phyloP scores from a whole-genome alignment of 37 sponge, comb jelly and placozoan species.

The Ephydatia muelleri region DNA sequence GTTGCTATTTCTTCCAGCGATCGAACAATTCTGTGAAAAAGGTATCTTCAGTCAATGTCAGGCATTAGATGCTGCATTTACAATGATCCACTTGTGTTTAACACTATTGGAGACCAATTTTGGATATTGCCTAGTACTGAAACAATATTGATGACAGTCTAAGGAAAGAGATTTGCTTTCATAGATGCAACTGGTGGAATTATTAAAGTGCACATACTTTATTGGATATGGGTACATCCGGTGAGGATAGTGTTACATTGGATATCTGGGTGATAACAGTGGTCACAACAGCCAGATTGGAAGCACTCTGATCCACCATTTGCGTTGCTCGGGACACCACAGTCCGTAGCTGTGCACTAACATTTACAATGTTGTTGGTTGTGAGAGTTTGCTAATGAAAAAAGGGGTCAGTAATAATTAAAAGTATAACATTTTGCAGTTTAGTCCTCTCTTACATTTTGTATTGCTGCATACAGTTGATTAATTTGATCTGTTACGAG shows the following conservation, averaged over 20 bases:
- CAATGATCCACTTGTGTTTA: neutral
- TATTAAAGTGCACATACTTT: neutral
- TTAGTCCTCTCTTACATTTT: neutral
- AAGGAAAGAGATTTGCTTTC: neutral
- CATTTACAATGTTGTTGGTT: neutral
- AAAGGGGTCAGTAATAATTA: neutral
- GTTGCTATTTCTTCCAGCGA: slow-evolving; percentile 37
- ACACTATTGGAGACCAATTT: neutral
- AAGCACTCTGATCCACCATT: neutral
- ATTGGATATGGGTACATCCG: neutral
- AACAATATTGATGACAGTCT: neutral
- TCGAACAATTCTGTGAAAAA: slow-evolving; percentile 26
- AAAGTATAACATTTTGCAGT: no score
- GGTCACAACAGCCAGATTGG: neutral
- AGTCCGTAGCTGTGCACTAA: neutral
- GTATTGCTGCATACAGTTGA: neutral
- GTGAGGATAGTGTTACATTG: neutral
- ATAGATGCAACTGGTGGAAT: neutral
- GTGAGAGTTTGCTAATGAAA: neutral
- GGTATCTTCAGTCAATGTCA: neutral
- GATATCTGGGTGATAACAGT: neutral
- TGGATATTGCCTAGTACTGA: neutral
- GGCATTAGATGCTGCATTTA: neutral
- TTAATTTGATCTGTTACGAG: neutral
- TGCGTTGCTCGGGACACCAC: neutral